A percentile compares a stretch with the other conserved stretches of the same genome.
Evolutionary conservation across 2,113 vertebrate species (phyloP).

Genomic region (Uria aalge): DNA sequence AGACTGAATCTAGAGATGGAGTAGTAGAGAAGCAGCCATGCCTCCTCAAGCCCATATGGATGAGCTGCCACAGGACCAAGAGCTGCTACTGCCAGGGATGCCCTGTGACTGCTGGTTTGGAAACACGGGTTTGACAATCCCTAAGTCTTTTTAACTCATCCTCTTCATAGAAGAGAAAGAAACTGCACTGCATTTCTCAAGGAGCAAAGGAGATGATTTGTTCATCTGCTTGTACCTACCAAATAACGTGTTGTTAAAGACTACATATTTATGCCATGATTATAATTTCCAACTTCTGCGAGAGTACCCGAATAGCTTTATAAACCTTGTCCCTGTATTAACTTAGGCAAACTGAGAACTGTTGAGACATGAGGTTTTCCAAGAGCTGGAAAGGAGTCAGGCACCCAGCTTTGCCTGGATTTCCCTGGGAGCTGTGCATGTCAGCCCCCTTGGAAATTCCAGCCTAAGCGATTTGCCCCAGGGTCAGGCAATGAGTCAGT

Average conservation of each 20-base stretch:
- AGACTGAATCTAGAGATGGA: not conserved
- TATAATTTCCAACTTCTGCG: not conserved
- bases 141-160: not conserved
- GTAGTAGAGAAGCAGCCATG: not conserved
- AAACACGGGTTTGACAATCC: not conserved
- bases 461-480: slow-evolving; percentile 26
- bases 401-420: not conserved
- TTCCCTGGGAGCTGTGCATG: not conserved
- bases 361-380: not conserved
- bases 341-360: not conserved
- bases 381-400: not conserved
- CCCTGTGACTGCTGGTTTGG: not conserved
- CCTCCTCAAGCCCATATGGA: not conserved
- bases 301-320: not conserved
- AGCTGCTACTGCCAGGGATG: not conserved
- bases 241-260: not conserved
- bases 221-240: not conserved
- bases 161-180: not conserved
- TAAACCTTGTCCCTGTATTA: not conserved
- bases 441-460: slow-evolving; percentile 35
- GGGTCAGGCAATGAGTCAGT: slow-evolving; percentile 46
- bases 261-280: not conserved
- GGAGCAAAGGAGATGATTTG: not conserved
- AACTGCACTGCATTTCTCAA: not conserved
- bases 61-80: not conserved